phyloP scores from a whole-genome alignment of 2,113 vertebrate genomes.

The Clarias batrachus region DNA sequence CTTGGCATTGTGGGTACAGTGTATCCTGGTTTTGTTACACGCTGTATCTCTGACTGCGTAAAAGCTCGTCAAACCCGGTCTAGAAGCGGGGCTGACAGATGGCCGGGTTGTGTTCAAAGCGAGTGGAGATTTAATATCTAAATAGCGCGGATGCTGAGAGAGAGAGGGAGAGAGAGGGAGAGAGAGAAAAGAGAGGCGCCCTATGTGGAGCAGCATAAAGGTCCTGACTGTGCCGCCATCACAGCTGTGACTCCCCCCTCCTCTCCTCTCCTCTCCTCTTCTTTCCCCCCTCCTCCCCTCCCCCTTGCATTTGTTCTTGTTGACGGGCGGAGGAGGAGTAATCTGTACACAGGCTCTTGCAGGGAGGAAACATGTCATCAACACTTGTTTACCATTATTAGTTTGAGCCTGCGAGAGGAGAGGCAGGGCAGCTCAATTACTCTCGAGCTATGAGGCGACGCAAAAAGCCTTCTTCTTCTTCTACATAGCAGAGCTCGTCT shows the following conservation, averaged over 20 bases:
- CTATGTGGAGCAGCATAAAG: slow-evolving; percentile 57
- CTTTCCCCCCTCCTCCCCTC: slow-evolving; percentile 2
- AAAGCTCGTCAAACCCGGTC: slow-evolving; percentile 54
- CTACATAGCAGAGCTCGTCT: background rate
- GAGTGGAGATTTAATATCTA: slow-evolving; percentile 62
- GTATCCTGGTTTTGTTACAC: slow-evolving; percentile 53
- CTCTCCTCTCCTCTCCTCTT: slow-evolving; percentile 7
- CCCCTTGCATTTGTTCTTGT: slow-evolving; percentile 52
- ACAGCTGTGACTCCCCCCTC: slow-evolving; percentile 64
- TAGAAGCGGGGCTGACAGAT: slow-evolving; percentile 62
- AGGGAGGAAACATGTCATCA: slow-evolving; percentile 58
- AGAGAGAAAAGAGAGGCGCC: slow-evolving; percentile 50
- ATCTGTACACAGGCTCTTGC: slow-evolving; percentile 55
- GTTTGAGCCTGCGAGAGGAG: slow-evolving; percentile 52
- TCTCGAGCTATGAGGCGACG: slow-evolving; percentile 38
- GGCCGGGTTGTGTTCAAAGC: slow-evolving; percentile 65
- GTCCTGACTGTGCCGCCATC: slow-evolving; percentile 60
- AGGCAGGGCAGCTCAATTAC: slow-evolving; percentile 52
- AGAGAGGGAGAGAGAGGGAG: slow-evolving; percentile 16
- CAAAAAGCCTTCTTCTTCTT: slow-evolving; percentile 2
- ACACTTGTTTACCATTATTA: slow-evolving; percentile 62
- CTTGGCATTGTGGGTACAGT: slow-evolving; percentile 12
- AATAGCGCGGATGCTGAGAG: slow-evolving; percentile 65
- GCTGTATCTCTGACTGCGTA: slow-evolving; percentile 55
- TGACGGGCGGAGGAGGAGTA: slow-evolving; percentile 49